Conservation (phyloP, 2,113 vertebrate genomes). For the Hypocryptadius cinnamomeus region DNA sequence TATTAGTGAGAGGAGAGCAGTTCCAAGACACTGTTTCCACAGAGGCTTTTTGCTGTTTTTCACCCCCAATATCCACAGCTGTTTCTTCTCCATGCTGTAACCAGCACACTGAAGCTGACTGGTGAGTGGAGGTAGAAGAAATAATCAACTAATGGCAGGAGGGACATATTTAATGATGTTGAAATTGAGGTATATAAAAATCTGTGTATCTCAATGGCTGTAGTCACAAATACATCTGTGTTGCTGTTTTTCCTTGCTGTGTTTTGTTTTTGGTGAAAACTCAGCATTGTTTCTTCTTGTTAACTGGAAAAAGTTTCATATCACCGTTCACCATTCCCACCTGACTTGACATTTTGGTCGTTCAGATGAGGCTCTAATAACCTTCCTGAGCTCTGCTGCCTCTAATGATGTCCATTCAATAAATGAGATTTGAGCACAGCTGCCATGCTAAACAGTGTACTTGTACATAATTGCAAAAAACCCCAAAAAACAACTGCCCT, state of each 20-base stretch:
- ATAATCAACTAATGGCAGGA: slow-evolving; percentile 22
- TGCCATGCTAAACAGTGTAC: slow-evolving; percentile 3
- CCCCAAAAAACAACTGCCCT: neutral
- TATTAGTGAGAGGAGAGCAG: neutral
- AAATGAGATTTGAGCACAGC: slow-evolving; percentile 10
- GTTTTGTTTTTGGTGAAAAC: neutral
- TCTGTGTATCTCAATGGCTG: neutral
- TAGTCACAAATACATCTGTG: slow-evolving; percentile 1
- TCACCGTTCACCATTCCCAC: slow-evolving; percentile 20
- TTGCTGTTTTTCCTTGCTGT: neutral
- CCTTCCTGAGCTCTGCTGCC: slow-evolving; percentile 53
- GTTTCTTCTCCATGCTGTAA: neutral
- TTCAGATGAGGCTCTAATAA: slow-evolving; percentile 67
- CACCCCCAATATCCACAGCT: neutral
- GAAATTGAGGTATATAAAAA: neutral
- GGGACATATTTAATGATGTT: slow-evolving; percentile 62
- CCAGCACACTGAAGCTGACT: neutral
- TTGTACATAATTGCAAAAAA: slow-evolving; percentile 20
- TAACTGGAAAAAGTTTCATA: slow-evolving; percentile 60
- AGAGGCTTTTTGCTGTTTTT: neutral
- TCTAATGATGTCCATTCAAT: slow-evolving; percentile 68
- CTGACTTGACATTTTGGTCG: slow-evolving; percentile 65
- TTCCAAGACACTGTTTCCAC: neutral
- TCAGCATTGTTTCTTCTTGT: slow-evolving; percentile 52
- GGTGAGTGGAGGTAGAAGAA: neutral